Evolutionary conservation across 2,888 invertebrate species (phyloP).

Genomic region (Cheilosia vulpina): DNA sequence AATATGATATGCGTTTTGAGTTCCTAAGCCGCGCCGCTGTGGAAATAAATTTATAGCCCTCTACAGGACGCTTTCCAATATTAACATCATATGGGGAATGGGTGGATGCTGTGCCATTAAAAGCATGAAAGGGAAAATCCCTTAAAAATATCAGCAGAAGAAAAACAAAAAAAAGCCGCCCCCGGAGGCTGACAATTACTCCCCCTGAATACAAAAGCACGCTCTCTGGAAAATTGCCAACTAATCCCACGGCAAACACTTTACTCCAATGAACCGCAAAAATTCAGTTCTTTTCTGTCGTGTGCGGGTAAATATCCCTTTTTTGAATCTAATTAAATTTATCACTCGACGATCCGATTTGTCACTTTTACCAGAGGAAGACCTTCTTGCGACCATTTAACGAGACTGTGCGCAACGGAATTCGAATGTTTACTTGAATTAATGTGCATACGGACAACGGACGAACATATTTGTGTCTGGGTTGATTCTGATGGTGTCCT

Average conservation of each 20-base stretch:
- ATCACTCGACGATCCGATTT: constrained; percentile 66
- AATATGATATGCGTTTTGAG: constrained; percentile 60
- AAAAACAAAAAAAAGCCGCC: constrained; percentile 36
- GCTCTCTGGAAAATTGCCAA: constrained; percentile 56
- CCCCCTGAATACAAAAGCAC: constrained; percentile 33
- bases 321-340: constrained; percentile 74
- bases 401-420: constrained; percentile 30
- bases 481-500: constrained; percentile 54
- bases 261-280: constrained; percentile 68
- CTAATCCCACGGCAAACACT: constrained; percentile 57
- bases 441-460: constrained; percentile 38
- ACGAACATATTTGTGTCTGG: constrained; percentile 55
- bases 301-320: constrained; percentile 51
- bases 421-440: constrained; percentile 56
- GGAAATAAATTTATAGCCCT: constrained; percentile 43
- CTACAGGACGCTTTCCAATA: constrained; percentile 49
- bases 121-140: constrained; percentile 46
- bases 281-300: constrained; percentile 24
- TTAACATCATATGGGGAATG: background rate
- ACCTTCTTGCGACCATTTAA: constrained; percentile 11
- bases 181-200: constrained; percentile 43
- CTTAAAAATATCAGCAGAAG: constrained; percentile 56
- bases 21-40: constrained; percentile 32
- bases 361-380: constrained; percentile 54
- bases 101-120: constrained; percentile 30